These are phyloP conservation scores for Zaprionus obscuricornis DNA, from an alignment of 2,888 invertebrate genomes.

Conservation along the genomic window DNA sequence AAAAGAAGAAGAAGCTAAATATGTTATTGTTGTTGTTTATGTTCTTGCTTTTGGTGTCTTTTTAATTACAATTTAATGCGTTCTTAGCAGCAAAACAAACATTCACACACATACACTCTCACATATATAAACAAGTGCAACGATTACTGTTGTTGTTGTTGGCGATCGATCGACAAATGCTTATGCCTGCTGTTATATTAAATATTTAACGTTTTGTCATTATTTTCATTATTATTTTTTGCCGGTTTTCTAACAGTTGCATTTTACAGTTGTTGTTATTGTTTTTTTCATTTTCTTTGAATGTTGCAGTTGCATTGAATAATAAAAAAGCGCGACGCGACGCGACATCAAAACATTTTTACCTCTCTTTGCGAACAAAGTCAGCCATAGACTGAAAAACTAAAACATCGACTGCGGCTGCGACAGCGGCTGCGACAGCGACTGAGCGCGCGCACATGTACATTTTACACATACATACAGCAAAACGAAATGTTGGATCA, in stretches of 20 bases:
- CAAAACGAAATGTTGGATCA: conserved; percentile 46
- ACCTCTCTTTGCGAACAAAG: conserved; percentile 71
- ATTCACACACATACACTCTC: conserved; percentile 2
- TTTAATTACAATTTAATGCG: conserved; percentile 54
- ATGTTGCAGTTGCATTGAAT: conserved; percentile 1
- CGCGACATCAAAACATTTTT: conserved; percentile 56
- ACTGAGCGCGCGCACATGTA: too few relatives aligned
- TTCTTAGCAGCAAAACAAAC: conserved; percentile 13
- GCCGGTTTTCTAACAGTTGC: conserved; percentile 51
- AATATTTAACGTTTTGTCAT: too few relatives aligned
- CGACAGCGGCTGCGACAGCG: conserved; percentile 15
- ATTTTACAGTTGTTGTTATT: conserved; percentile 30
- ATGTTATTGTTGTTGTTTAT: conserved; percentile 20
- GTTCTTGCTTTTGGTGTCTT: conserved; percentile 8
- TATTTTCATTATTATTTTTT: too few relatives aligned
- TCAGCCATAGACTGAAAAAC: conserved; percentile 70
- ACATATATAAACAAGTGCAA: conserved; percentile 9
- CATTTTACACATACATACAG: too few relatives aligned
- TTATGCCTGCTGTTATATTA: too few relatives aligned
- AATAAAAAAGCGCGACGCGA: conserved; percentile 1
- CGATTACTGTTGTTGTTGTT: conserved; percentile 19
- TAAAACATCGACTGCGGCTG: conserved; percentile 33
- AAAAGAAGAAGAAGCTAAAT: neutral
- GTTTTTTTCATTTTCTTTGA: conserved; percentile 19
- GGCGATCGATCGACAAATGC: too few relatives aligned